These are phyloP conservation scores for Beroe forskalii DNA, from an alignment of 37 sponge, comb jelly and placozoan genomes.

Conservation along the genomic window DNA sequence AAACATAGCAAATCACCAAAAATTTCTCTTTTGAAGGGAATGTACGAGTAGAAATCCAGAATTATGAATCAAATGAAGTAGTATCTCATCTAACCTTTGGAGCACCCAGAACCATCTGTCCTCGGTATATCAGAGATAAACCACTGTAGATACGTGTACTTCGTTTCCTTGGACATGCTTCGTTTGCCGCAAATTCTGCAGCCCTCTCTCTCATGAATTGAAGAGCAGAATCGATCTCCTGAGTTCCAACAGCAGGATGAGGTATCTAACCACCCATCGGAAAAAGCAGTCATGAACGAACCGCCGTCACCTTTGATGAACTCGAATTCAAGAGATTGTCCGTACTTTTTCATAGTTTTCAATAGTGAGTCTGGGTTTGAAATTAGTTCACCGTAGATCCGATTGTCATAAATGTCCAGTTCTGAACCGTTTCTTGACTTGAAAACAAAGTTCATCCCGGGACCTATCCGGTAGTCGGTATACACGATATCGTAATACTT, in stretches of 20 bases:
- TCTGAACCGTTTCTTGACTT: slow-evolving; percentile 7
- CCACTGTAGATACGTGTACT: slow-evolving; percentile 47
- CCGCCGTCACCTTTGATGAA: slow-evolving; percentile 9
- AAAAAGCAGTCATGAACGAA: slow-evolving; percentile 11
- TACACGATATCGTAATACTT: slow-evolving; percentile 48
- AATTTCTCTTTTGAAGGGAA: too few species aligned
- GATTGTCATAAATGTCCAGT: slow-evolving; percentile 11
- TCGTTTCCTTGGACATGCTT: neutral
- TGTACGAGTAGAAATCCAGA: too few species aligned
- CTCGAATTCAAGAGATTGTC: neutral
- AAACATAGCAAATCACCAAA: too few species aligned
- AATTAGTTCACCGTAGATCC: neutral
- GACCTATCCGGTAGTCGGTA: slow-evolving; percentile 43
- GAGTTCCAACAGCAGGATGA: slow-evolving; percentile 2
- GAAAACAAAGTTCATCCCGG: slow-evolving; percentile 32
- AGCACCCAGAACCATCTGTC: slow-evolving; percentile 42
- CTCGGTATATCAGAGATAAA: slow-evolving; percentile 27
- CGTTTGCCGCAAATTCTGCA: neutral
- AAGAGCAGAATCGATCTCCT: slow-evolving; percentile 16
- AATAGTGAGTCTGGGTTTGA: neutral
- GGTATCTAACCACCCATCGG: neutral
- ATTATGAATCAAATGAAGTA: too few species aligned
- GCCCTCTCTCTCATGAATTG: neutral
- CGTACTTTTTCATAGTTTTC: slow-evolving; percentile 23
- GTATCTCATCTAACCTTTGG: too few species aligned